These are phyloP conservation scores for Stratiomys singularior DNA, from an alignment of 2,888 invertebrate genomes.

Conservation along the genomic window DNA sequence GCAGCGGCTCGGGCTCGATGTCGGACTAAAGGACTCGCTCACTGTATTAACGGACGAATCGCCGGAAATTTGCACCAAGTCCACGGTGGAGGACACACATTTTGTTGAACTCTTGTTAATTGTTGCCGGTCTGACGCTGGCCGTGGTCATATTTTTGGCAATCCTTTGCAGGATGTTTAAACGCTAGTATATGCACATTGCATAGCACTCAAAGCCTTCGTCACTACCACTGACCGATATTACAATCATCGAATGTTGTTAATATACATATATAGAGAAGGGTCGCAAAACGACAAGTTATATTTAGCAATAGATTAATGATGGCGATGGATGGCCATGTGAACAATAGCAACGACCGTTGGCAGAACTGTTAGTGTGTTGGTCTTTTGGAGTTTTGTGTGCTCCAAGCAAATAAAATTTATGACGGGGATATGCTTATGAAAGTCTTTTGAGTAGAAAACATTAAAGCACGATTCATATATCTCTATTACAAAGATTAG, in stretches of 20 bases:
- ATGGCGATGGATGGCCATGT: background rate
- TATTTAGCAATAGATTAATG: conserved; percentile 21
- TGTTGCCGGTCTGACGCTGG: conserved; percentile 60
- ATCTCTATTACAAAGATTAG: too few relatives aligned
- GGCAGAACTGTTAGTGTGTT: too few relatives aligned
- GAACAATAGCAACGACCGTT: conserved; percentile 1
- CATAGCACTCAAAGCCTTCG: conserved; percentile 25
- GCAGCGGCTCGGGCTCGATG: conserved; percentile 68
- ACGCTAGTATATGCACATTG: conserved; percentile 33
- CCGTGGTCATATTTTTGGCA: conserved; percentile 62
- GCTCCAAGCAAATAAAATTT: too few relatives aligned
- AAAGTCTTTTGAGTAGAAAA: too few relatives aligned
- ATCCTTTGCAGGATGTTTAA: conserved; percentile 59
- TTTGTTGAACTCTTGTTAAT: conserved; percentile 62
- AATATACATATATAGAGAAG: background rate
- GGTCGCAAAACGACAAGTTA: conserved; percentile 17
- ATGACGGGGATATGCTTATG: too few relatives aligned
- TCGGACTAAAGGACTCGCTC: conserved; percentile 67
- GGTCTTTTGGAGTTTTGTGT: too few relatives aligned
- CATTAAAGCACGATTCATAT: too few relatives aligned
- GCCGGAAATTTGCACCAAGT: conserved; percentile 74
- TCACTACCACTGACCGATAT: conserved; percentile 29
- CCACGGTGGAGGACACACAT: conserved; percentile 66
- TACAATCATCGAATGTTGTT: conserved; percentile 40
- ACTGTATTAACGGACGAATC: conserved; percentile 79